phyloP scores from a whole-genome alignment of 2,888 invertebrate genomes.

The Auanema sp. region DNA sequence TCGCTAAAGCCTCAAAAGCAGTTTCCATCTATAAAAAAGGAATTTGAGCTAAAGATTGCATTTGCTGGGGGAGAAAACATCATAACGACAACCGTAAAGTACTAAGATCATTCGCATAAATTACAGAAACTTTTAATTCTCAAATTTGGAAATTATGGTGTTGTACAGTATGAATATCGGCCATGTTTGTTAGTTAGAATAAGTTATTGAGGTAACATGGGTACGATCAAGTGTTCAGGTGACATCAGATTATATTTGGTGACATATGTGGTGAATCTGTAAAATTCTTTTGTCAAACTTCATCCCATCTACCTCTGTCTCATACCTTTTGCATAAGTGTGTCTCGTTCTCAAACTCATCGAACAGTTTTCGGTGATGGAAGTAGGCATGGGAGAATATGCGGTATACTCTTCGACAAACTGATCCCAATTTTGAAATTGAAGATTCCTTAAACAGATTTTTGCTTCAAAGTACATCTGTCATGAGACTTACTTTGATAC shows the following conservation, averaged over 20 bases:
- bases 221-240: slow-evolving; percentile 95
- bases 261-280: slow-evolving; percentile 91
- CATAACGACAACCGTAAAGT: background rate
- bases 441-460: slow-evolving; percentile 75
- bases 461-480: background rate
- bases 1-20: slow-evolving; percentile 28
- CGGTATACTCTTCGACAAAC: slow-evolving; percentile 97
- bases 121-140: background rate
- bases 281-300: slow-evolving; percentile 37
- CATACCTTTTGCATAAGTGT: slow-evolving; percentile 38
- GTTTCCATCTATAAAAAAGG: slow-evolving; percentile 22
- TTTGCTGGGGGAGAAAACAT: slow-evolving; percentile 3
- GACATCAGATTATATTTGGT: slow-evolving; percentile 98
- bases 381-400: slow-evolving; percentile 99
- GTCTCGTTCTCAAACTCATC: slow-evolving; percentile 84
- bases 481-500: slow-evolving; percentile 75
- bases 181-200: slow-evolving; percentile 12
- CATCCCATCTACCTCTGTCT: background rate
- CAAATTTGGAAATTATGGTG: slow-evolving; percentile 1
- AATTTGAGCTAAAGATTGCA: background rate
- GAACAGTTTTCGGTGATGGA: slow-evolving; percentile 93
- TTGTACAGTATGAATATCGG: slow-evolving; percentile 5
- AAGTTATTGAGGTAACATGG: slow-evolving; percentile 73
- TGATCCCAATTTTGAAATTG: slow-evolving; percentile 95
- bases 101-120: background rate